Evolutionary conservation across 2,797 vertebrate species (phyloP).

Genomic region (Crax fasciolata): DNA sequence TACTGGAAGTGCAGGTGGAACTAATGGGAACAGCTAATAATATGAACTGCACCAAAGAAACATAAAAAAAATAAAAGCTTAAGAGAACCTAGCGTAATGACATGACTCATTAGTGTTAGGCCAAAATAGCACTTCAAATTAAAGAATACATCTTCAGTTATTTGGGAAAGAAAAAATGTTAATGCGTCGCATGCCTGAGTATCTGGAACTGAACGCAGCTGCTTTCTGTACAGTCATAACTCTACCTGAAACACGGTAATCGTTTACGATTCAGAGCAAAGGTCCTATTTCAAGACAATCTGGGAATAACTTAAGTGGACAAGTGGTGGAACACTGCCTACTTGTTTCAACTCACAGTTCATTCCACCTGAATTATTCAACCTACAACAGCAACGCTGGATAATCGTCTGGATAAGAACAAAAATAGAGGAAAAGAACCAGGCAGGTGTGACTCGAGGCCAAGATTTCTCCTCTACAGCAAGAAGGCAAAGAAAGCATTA

Average conservation of each 20-base stretch:
- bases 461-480: neutral
- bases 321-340: constrained; percentile 61
- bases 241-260: neutral
- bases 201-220: constrained; percentile 39
- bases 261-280: constrained; percentile 25
- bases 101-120: constrained; percentile 68
- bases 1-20: constrained; percentile 65
- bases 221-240: neutral
- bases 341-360: constrained; percentile 53
- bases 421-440: constrained; percentile 20
- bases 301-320: constrained; percentile 40
- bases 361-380: constrained; percentile 61
- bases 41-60: constrained; percentile 52
- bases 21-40: constrained; percentile 66
- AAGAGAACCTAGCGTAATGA: constrained; percentile 62
- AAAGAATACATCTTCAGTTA: constrained; percentile 64
- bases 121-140: constrained; percentile 59
- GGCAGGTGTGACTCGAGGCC: neutral
- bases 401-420: neutral
- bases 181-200: constrained; percentile 43
- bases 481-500: constrained; percentile 13
- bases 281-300: constrained; percentile 25
- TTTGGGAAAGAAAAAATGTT: constrained; percentile 16
- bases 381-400: constrained; percentile 16
- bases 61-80: constrained; percentile 26